Conservation (phyloP, 2,113 vertebrate species). For the Diglossa brunneiventris region DNA sequence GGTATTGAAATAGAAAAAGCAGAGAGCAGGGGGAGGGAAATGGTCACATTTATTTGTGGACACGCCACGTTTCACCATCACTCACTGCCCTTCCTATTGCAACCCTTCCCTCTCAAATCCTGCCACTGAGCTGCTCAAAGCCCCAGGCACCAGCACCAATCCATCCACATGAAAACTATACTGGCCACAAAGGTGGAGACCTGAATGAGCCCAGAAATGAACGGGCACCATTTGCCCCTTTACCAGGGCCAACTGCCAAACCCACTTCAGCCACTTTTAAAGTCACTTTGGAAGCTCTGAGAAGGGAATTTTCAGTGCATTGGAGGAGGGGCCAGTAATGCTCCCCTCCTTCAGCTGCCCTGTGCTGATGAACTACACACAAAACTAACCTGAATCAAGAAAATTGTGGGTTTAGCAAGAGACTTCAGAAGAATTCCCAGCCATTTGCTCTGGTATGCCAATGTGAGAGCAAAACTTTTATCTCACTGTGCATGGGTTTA, state of each 20-base stretch:
- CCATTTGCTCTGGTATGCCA: neutral
- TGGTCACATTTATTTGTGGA: neutral
- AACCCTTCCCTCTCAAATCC: neutral
- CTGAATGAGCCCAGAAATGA: neutral
- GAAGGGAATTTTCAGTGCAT: neutral
- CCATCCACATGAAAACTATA: neutral
- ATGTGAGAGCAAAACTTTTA: neutral
- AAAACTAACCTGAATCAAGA: neutral
- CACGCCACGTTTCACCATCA: neutral
- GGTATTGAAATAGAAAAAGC: neutral
- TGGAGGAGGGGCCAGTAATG: neutral
- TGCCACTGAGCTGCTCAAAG: neutral
- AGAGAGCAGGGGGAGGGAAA: neutral
- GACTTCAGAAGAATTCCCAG: neutral
- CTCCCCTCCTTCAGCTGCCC: neutral
- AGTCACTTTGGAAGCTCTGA: neutral
- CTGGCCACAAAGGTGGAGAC: neutral
- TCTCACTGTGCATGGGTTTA: neutral
- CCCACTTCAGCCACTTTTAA: neutral
- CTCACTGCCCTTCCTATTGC: neutral
- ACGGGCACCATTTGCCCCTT: rapidly evolving
- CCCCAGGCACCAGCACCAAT: neutral
- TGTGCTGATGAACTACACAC: neutral
- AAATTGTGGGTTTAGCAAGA: neutral
- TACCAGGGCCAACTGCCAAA: neutral